Evolutionary conservation across 2,797 vertebrate species (phyloP), one percentile per base, ranked within the genome.

Genomic region (Karalla daura): DNA sequence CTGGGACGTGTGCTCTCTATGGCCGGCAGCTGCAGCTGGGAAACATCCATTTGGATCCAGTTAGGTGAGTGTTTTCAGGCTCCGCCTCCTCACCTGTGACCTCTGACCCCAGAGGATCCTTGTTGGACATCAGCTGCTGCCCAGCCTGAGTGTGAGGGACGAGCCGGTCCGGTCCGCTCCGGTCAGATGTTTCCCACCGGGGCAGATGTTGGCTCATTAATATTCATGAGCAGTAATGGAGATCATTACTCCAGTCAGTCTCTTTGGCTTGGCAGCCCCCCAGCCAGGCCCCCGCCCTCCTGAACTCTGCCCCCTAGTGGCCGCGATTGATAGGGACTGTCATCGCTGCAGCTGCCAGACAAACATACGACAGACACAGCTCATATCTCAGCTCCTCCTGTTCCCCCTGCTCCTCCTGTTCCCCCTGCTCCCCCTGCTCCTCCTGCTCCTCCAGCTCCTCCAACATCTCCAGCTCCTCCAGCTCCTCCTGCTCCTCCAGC

Each of bases 201-300:
- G 84, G 78, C 86, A 91, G 86, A 88, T 91, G 82, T 87, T 84
- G 71, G 74, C n/a, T 81, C 87, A 92, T 91, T 80, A 88, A 92
- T 92, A 90, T 91, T 89, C 87, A 92, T 91, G 86, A 65, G 56
- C 74, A 40, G 60, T 91, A 88, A 92, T 87, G 76, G 80, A 77
- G 69, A 87, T 89, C 84, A 90, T 89, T 83, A 81, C 81, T 91
- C 83, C 71, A 37, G 77, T 74, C 74, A 24, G 70, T 44, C 59
- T 74, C 74, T 64, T 80, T 56, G 58, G 74, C 53, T 91, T 93
- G 88, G 74, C 90, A 87, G 76, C 47, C 73, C 55, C 28, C 75
- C 25, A 47, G 9, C 77, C 75, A 51, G 74, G 71, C 73, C 79
- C 1, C 58, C 89, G 86, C 75, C 88, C 77, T 83, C 59, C 70